Evolutionary conservation across 1,140 invertebrate species (phyloP), one percentile per base, ranked within the genome.

Genomic region (Riptortus pedestris): DNA sequence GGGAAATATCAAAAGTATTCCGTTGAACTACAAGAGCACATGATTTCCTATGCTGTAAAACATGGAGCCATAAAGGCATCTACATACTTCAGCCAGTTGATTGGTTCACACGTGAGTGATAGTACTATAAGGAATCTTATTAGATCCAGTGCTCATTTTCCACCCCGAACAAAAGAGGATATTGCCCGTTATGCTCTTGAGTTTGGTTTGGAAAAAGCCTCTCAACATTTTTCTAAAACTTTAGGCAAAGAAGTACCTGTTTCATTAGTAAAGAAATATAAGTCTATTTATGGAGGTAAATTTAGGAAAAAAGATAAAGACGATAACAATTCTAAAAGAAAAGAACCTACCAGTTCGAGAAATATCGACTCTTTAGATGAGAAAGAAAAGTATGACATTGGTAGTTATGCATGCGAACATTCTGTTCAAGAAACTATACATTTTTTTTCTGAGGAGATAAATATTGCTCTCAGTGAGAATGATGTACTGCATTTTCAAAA

Each of bases 41-140:
- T 76, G 62, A 74, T 72, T 29, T 66, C 60, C 11, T 70, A 69
- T 67, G 73, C 74, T 7, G 62, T 69, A 33, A 69, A 72, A 51
- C 68, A 72, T 68, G 74, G 74, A 18, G 73, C 69, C 60, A 64
- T 38, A 26, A 63, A 68, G 14, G 70, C 74, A 11, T 69, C 73
- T 24, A 64, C 69, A 18, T 68, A 73, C 65, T 76, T 73, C 62
- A 69, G 71, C 2, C 69, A 73, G 48, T 11, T 55, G n/a, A 65
- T 74, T 14, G 73, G 72, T 26, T 68, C 65, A 16, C 59, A 67
- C 11, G 71, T 75, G 14, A 74, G 71, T 69, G 72, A 74, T 60
- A 74, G 73, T 66, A 74, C 73, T 27, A 70, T 76, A 22, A 66
- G 74, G 58, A 76, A 75, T 66, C 71, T 75, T 52, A 69, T 75